A percentile compares a stretch with the other conserved stretches of the same genome.
Conservation (phyloP, 2,113 vertebrate genomes). For the Fulica atra region DNA sequence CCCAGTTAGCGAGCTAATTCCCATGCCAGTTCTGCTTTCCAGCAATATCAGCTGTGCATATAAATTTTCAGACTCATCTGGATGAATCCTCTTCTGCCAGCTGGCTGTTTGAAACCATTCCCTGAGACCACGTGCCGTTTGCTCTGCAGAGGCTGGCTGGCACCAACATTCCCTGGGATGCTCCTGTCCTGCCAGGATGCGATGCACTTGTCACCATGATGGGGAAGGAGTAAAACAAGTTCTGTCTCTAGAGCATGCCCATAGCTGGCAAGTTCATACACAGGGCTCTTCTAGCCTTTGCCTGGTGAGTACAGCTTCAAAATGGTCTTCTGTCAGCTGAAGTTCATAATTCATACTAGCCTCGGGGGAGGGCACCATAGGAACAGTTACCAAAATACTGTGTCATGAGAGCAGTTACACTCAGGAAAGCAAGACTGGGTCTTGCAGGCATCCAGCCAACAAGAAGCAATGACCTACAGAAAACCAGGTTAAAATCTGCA, state of each 20-base stretch:
- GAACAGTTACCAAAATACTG: neutral
- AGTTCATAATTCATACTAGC: neutral
- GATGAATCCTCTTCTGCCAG: slow-evolving; percentile 19
- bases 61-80: slow-evolving; percentile 50
- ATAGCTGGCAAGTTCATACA: neutral
- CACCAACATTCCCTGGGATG: neutral
- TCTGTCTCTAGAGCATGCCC: neutral
- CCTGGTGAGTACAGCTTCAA: neutral
- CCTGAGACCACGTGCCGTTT: neutral
- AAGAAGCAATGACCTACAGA: neutral
- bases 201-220: neutral
- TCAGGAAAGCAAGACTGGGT: neutral
- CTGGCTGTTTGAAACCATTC: slow-evolving; percentile 37
- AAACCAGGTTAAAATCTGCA: neutral
- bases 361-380: neutral
- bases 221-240: neutral
- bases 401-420: neutral
- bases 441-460: neutral
- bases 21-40: slow-evolving; percentile 57
- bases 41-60: slow-evolving; percentile 60
- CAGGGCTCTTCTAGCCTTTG: neutral
- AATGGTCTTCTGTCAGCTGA: neutral
- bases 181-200: neutral
- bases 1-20: slow-evolving; percentile 19
- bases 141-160: neutral